Evolutionary conservation across 2,888 invertebrate genomes (phyloP).

Genomic region (Drosophila differens): DNA sequence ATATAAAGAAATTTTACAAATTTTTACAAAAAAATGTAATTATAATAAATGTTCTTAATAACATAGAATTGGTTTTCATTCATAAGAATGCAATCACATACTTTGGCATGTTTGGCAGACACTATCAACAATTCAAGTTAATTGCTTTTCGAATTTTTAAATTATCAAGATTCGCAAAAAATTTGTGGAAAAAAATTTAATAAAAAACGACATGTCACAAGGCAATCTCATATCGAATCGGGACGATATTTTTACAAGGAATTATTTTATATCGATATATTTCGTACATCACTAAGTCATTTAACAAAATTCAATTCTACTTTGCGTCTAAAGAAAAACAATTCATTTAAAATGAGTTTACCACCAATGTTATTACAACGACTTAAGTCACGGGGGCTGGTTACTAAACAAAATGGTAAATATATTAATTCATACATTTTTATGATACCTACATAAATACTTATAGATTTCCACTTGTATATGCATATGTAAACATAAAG

Average conservation of each 20-base stretch:
- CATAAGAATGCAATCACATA: too few species aligned
- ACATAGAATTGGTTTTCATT: too few species aligned
- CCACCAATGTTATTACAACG: slow-evolving; percentile 64
- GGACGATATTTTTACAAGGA: neutral
- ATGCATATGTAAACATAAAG: neutral
- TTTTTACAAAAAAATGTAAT: too few species aligned
- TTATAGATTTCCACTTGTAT: neutral
- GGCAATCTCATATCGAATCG: neutral
- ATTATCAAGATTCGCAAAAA: neutral
- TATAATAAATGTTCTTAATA: too few species aligned
- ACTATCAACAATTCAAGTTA: neutral
- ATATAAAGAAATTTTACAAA: neutral
- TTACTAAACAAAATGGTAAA: slow-evolving; percentile 47
- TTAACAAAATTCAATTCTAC: neutral
- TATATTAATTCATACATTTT: neutral
- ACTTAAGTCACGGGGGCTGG: slow-evolving; percentile 56
- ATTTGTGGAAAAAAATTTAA: neutral
- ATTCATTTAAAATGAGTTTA: slow-evolving; percentile 49
- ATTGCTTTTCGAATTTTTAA: neutral
- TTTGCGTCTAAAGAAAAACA: neutral
- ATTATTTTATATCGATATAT: neutral
- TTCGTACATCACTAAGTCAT: neutral
- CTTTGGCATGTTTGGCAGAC: neutral
- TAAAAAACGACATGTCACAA: neutral
- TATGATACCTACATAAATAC: neutral